These are phyloP conservation scores for Planiliza haematocheilus DNA, from an alignment of 2,113 vertebrate genomes.

Conservation along the genomic window DNA sequence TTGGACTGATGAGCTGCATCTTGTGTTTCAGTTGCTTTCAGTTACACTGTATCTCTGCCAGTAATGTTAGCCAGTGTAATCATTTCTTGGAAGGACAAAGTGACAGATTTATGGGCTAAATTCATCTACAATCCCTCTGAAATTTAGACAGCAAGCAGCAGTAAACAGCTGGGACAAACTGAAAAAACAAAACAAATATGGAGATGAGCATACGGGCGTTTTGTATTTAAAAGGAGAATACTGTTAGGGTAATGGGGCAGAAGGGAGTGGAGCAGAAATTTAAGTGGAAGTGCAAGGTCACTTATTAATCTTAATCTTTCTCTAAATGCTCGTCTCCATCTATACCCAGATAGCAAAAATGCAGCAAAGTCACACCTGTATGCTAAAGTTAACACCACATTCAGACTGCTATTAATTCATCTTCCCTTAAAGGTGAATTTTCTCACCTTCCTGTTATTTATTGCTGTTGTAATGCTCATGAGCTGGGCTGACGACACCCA, in stretches of 20 bases:
- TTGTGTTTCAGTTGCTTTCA: too few species aligned
- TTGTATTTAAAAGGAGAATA: background rate
- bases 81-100: too few species aligned
- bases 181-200: too few species aligned
- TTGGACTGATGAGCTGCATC: too few species aligned
- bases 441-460: slow-evolving; percentile 1
- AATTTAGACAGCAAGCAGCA: too few species aligned
- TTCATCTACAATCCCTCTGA: too few species aligned
- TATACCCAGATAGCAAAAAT: background rate
- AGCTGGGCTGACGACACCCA: slow-evolving; percentile 19
- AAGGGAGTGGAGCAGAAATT: too few species aligned
- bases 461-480: slow-evolving; percentile 5
- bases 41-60: too few species aligned
- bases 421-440: background rate
- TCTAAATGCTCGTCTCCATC: background rate
- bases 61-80: too few species aligned
- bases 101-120: too few species aligned
- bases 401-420: background rate
- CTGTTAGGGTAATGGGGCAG: too few species aligned
- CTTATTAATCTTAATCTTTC: background rate
- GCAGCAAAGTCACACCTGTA: background rate
- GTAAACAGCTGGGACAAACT: too few species aligned
- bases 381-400: background rate
- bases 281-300: background rate
- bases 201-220: background rate